Evolutionary conservation across 2,888 invertebrate genomes (phyloP), one percentile per base, ranked within the genome.

Genomic region (Lissocephala sabroskyi): DNA sequence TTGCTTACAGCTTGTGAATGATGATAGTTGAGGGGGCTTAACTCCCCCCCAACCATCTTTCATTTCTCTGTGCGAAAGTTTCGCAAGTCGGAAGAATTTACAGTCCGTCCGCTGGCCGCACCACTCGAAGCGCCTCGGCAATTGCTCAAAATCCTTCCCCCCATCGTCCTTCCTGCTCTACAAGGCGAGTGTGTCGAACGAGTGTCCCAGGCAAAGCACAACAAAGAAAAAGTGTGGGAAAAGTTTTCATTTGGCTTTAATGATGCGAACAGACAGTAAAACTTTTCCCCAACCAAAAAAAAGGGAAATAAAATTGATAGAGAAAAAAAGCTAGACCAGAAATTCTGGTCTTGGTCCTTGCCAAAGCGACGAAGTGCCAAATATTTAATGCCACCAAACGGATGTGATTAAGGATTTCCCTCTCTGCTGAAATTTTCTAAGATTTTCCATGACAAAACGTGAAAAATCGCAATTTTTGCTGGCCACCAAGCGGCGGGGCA

Each of bases 81-180:
- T 23, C 23, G 7, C 3, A 23, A 23, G 4, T 23, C 23, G 3
- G 50, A 29, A 49, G 52, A 64, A 67, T 61, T 52, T 56, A 56
- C 59, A 54, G 40, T 49, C 41, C 7, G 5, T 30, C 7, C 18
- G 10, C 7, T 23, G 23, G 23, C 23, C 3, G 23, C 23, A 23
- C 23, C 7, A 23, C 23, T 23, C 23, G 4, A 23, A 23, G 23
- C 7, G 3, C 23, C 43, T 40, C 53, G 56, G 74, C 67, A 66
- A 66, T 59, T 49, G 74, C 66, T 66, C 70, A 68, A 73, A 74
- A 65, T 58, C n/a, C n/a, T n/a, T n/a, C n/a, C n/a, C n/a, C n/a
- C n/a, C n/a, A n/a, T n/a, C n/a, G n/a, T n/a, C n/a, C n/a, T n/a
- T n/a, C n/a, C n/a, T n/a, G n/a, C n/a, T n/a, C n/a, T n/a, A n/a